Evolutionary conservation across 2,113 vertebrate genomes (phyloP).

Genomic region (Gasterosteus nipponicus): DNA sequence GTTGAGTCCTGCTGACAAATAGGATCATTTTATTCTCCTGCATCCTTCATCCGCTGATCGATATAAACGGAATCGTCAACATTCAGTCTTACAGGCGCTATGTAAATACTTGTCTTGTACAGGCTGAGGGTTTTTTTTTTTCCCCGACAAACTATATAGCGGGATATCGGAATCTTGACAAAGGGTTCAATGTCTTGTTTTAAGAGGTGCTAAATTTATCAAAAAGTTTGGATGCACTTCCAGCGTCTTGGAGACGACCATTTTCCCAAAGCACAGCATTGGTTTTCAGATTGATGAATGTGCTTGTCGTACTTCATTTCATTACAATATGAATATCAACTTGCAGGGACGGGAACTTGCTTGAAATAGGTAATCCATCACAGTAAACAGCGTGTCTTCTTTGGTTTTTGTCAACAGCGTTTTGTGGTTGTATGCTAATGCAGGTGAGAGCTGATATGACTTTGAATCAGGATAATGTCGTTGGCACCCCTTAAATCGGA

Average conservation of each 20-base stretch:
- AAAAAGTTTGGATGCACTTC: not conserved
- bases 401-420: slow-evolving; percentile 9
- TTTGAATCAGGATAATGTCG: not conserved
- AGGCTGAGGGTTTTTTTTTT: not conserved
- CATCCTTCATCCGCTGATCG: not conserved
- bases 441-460: not conserved
- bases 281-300: slow-evolving; percentile 34
- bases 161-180: not conserved
- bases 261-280: not conserved
- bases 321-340: slow-evolving; percentile 20
- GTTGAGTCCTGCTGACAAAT: not conserved
- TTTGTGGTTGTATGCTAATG: not conserved
- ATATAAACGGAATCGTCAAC: not conserved
- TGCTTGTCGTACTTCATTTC: slow-evolving; percentile 22
- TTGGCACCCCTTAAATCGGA: not conserved
- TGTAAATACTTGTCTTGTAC: not conserved
- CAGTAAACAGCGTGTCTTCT: not conserved
- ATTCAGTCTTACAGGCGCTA: not conserved
- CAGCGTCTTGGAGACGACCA: not conserved
- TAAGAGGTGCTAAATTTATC: not conserved
- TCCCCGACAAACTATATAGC: too few relatives aligned
- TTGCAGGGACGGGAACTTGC: slow-evolving; percentile 17
- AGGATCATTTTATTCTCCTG: not conserved
- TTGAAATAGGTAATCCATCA: slow-evolving; percentile 37
- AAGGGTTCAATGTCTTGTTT: not conserved